Evolutionary conservation across 2,113 vertebrate genomes (phyloP).

Genomic region (Panthera tigris): DNA sequence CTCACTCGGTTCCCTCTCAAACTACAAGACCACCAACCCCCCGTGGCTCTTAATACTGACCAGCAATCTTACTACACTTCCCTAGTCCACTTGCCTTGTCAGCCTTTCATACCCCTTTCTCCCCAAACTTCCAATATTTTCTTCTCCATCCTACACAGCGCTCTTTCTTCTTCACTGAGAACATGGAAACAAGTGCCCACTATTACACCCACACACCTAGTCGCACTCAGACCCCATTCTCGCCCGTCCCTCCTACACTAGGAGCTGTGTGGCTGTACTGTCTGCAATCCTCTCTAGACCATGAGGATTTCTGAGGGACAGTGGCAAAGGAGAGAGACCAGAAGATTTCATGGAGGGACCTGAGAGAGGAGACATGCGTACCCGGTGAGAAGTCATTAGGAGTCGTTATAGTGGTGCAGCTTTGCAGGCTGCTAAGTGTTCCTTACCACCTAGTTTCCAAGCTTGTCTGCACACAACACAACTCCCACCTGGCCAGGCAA

Average conservation of each 20-base stretch:
- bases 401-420: neutral
- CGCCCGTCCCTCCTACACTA: neutral
- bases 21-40: neutral
- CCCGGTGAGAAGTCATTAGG: neutral
- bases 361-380: neutral
- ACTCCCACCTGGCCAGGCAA: neutral
- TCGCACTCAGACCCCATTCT: neutral
- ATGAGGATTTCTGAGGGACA: neutral
- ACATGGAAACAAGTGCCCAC: neutral
- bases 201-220: neutral
- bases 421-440: neutral
- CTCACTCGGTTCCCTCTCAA: neutral
- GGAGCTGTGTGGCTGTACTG: too few relatives aligned
- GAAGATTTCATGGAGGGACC: neutral
- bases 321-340: neutral
- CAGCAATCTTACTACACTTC: neutral
- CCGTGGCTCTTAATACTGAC: neutral
- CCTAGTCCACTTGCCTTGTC: neutral
- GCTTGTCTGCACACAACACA: neutral
- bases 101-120: neutral
- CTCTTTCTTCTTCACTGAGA: neutral
- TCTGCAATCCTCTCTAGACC: neutral
- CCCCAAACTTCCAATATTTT: neutral
- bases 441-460: neutral
- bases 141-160: neutral